Percentiles rank a stretch among this genome's conserved stretches.
Evolutionary conservation across 2,113 vertebrate genomes (phyloP).

Genomic region (Leptobrachium leishanense): DNA sequence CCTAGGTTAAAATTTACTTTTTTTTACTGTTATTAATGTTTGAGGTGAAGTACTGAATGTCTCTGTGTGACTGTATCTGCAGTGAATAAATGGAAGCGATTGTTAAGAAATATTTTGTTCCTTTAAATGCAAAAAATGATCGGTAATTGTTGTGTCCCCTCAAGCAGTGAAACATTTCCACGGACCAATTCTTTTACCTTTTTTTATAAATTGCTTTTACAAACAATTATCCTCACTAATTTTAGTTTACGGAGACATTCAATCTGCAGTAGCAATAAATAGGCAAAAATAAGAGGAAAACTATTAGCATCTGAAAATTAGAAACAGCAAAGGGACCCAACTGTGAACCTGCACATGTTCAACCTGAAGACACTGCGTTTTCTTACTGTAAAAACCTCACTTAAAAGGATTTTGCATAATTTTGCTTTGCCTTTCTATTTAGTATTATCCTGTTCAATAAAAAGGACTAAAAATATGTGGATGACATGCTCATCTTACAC

Average conservation of each 20-base stretch:
- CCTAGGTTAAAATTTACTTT: no score
- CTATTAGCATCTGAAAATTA: constrained; percentile 23
- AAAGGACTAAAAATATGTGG: no score
- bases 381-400: neutral
- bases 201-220: neutral
- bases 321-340: constrained; percentile 1
- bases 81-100: constrained; percentile 2
- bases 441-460: no score
- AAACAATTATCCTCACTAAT: neutral
- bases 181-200: neutral
- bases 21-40: neutral
- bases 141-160: constrained; percentile 5
- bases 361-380: neutral
- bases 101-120: constrained; percentile 35
- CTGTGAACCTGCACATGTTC: neutral
- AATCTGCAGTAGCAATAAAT: constrained; percentile 23
- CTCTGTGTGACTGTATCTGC: constrained; percentile 11
- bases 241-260: constrained; percentile 18
- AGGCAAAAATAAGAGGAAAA: constrained; percentile 22
- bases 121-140: constrained; percentile 26
- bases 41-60: neutral
- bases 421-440: no score
- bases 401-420: no score
- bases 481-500: no score
- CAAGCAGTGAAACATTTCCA: constrained; percentile 1